These are phyloP conservation scores for Asbolus verrucosus DNA, from an alignment of 1,140 invertebrate genomes.

Conservation along the genomic window DNA sequence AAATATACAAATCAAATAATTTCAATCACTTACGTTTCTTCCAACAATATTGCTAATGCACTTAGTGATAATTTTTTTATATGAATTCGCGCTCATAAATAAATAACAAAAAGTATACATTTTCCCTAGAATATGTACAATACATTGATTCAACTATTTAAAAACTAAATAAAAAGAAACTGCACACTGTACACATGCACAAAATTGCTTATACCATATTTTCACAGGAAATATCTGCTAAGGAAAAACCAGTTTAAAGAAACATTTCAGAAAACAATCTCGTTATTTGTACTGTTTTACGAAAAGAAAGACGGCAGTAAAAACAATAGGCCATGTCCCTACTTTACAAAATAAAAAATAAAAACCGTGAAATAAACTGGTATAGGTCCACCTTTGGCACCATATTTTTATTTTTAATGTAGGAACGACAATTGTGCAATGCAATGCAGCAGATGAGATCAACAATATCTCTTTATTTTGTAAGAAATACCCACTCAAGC, in stretches of 20 bases:
- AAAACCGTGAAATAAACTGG: constrained; percentile 7
- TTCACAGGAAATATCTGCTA: neutral
- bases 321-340: constrained; percentile 34
- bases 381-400: constrained; percentile 48
- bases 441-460: constrained; percentile 51
- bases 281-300: constrained; percentile 46
- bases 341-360: constrained; percentile 5
- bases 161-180: constrained; percentile 41
- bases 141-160: constrained; percentile 36
- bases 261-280: constrained; percentile 26
- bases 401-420: constrained; percentile 39
- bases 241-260: neutral
- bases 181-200: constrained; percentile 40
- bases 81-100: constrained; percentile 35
- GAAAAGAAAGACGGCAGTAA: constrained; percentile 47
- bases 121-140: constrained; percentile 45
- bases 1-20: constrained; percentile 21
- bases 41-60: constrained; percentile 47
- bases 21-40: constrained; percentile 37
- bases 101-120: constrained; percentile 46
- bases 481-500: constrained; percentile 28
- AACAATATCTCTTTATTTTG: constrained; percentile 44
- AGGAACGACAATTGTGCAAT: constrained; percentile 52
- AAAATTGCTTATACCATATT: constrained; percentile 38
- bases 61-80: constrained; percentile 41